Conservation (phyloP, 2,113 vertebrate species). For the Clarias magur region DNA sequence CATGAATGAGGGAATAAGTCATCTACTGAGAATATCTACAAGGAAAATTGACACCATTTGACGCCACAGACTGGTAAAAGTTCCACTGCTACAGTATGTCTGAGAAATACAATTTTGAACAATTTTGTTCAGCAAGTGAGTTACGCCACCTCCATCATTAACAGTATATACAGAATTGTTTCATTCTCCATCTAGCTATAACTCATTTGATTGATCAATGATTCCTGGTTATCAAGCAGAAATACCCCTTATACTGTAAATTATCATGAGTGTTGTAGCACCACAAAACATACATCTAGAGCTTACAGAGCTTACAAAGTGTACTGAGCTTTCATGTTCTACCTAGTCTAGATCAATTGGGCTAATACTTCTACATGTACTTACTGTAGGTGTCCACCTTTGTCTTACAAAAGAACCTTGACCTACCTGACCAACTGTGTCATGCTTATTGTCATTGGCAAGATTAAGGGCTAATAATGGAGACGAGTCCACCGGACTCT, state of each 20-base stretch:
- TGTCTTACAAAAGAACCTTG: too few species aligned
- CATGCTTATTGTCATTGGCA: not conserved
- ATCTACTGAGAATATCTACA: not conserved
- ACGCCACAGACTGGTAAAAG: not conserved
- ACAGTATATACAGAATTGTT: not conserved
- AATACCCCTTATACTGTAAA: not conserved
- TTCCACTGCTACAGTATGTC: not conserved
- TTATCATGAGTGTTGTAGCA: not conserved
- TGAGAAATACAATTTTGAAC: not conserved
- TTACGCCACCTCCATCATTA: not conserved
- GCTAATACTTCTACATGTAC: too few species aligned
- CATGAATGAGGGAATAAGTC: not conserved
- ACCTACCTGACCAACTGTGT: too few species aligned
- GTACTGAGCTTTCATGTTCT: not conserved
- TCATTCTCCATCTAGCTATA: not conserved
- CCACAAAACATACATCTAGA: not conserved
- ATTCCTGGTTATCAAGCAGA: not conserved
- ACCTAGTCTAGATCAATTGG: not conserved
- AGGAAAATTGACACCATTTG: not conserved
- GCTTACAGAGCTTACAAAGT: not conserved
- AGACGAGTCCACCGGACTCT: slow-evolving; percentile 67
- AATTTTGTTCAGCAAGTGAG: not conserved
- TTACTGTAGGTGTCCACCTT: too few species aligned
- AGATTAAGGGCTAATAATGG: slow-evolving; percentile 50
- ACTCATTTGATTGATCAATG: not conserved